Evolutionary conservation across 2,113 vertebrate genomes (phyloP).

Genomic region (Hippolais icterina): DNA sequence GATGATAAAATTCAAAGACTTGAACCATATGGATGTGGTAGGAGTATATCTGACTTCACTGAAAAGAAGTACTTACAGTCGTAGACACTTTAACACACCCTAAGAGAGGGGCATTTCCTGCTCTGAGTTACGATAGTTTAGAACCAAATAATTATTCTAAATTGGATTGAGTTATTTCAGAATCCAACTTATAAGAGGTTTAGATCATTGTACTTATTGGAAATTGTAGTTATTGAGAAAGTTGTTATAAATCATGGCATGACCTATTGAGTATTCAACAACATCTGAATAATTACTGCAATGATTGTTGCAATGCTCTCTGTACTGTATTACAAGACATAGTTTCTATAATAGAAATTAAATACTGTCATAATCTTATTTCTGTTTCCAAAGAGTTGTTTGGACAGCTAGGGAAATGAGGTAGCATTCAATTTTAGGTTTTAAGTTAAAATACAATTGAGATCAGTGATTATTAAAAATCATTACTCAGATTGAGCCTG

Average conservation of each 20-base stretch:
- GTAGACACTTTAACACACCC: background rate
- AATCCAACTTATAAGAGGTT: background rate
- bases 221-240: background rate
- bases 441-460: slow-evolving; percentile 35
- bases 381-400: slow-evolving; percentile 16
- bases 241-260: background rate
- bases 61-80: background rate
- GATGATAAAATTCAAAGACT: background rate
- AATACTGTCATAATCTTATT: background rate
- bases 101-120: background rate
- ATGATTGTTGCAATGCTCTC: background rate
- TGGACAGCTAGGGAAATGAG: slow-evolving; percentile 20
- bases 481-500: slow-evolving; percentile 11
- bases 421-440: slow-evolving; percentile 42
- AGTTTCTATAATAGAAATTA: background rate
- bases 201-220: background rate
- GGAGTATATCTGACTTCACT: background rate
- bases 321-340: background rate
- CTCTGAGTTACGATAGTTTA: background rate
- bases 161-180: background rate
- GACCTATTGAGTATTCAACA: background rate
- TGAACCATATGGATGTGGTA: background rate
- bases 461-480: slow-evolving; percentile 5
- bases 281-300: background rate
- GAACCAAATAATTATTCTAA: background rate